phyloP scores from a whole-genome alignment of 1,140 invertebrate species.

The Conus betulinus region DNA sequence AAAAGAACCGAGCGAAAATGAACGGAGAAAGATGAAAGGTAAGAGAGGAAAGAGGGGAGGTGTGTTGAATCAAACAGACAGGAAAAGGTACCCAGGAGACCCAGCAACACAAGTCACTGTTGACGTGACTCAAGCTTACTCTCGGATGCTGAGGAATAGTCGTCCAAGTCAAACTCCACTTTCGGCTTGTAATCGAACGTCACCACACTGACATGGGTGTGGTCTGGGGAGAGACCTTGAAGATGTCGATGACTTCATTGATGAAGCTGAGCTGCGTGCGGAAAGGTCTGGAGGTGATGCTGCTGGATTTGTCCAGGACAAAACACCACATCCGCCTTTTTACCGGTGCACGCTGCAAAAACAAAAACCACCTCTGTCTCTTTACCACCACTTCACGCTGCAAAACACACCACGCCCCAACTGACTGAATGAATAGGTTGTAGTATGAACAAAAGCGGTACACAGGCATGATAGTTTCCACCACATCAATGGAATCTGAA shows the following conservation, averaged over 20 bases:
- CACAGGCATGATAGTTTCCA: too few species aligned
- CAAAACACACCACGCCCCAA: too few species aligned
- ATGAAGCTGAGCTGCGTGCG: slow-evolving; percentile 53
- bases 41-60: too few species aligned
- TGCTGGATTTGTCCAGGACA: slow-evolving; percentile 62
- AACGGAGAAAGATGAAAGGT: too few species aligned
- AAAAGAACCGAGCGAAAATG: too few species aligned
- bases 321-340: slow-evolving; percentile 56
- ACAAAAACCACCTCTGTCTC: neutral
- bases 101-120: too few species aligned
- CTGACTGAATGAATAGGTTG: too few species aligned
- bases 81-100: too few species aligned
- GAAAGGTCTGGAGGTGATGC: slow-evolving; percentile 51
- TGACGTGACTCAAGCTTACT: neutral
- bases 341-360: slow-evolving; percentile 19
- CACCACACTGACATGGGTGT: slow-evolving; percentile 41
- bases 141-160: slow-evolving; percentile 22
- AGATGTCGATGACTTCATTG: slow-evolving; percentile 41
- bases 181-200: slow-evolving; percentile 39
- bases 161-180: slow-evolving; percentile 32
- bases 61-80: too few species aligned
- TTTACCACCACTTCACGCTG: too few species aligned
- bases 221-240: slow-evolving; percentile 27
- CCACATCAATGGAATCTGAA: too few species aligned
- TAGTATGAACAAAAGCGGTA: too few species aligned